These are phyloP conservation scores for Empidonax traillii DNA, from an alignment of 2,113 vertebrate species.

Conservation along the genomic window DNA sequence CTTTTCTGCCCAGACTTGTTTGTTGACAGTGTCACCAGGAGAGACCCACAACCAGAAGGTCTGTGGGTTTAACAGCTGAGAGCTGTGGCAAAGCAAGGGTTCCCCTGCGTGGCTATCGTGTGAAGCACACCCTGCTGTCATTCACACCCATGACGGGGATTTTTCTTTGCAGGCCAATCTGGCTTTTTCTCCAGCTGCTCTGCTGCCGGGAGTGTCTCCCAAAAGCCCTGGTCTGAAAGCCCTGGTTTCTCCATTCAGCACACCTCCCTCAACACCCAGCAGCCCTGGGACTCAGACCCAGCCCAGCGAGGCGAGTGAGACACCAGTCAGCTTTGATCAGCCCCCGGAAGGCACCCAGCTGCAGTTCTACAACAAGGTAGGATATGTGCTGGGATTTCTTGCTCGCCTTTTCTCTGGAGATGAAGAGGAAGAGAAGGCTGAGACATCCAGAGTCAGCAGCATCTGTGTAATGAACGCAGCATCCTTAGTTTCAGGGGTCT, in stretches of 20 bases:
- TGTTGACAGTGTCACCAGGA: conserved; percentile 58
- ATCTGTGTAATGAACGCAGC: not conserved
- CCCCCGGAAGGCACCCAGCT: conserved; percentile 75
- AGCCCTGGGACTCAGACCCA: conserved; percentile 63
- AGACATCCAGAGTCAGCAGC: not conserved
- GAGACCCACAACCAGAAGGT: not conserved
- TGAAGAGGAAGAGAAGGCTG: not conserved
- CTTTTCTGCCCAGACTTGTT: conserved; percentile 33
- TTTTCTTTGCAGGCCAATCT: conserved; percentile 75
- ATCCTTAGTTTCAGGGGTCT: not conserved
- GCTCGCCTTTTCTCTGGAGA: not conserved
- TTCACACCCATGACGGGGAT: rapidly evolving
- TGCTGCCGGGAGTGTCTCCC: conserved; percentile 75
- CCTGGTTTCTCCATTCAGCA: conserved; percentile 72
- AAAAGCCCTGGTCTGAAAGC: conserved; percentile 78
- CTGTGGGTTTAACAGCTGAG: not conserved
- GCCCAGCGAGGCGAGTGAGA: conserved; percentile 41
- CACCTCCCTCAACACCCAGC: conserved; percentile 75
- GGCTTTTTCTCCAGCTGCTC: conserved; percentile 72
- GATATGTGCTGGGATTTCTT: not conserved
- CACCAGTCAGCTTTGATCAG: conserved; percentile 75
- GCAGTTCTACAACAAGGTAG: conserved; percentile 79
- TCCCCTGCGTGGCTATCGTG: not conserved
- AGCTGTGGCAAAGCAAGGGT: not conserved
- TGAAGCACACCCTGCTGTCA: not conserved